Evolutionary conservation across 2,797 vertebrate genomes (phyloP).

Genomic region (Strix occidentalis): DNA sequence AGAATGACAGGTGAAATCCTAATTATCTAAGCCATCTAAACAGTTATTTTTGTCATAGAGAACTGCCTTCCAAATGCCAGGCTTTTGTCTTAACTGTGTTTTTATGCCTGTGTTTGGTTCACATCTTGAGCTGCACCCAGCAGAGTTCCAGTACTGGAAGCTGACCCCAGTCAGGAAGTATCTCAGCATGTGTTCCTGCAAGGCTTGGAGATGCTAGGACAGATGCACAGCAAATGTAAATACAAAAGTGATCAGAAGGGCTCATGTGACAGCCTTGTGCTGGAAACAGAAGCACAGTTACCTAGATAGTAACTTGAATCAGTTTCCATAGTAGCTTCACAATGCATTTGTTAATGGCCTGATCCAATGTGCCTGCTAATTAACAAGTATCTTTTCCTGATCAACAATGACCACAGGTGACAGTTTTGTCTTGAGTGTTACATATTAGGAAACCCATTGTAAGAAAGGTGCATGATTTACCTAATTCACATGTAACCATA

Average conservation of each 20-base stretch:
- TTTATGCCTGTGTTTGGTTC: neutral
- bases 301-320: neutral
- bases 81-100: neutral
- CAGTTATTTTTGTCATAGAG: neutral
- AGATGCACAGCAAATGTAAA: conserved; percentile 48
- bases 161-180: conserved; percentile 18
- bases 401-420: neutral
- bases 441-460: neutral
- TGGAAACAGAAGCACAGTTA: neutral
- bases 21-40: neutral
- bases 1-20: neutral
- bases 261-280: neutral
- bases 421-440: neutral
- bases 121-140: neutral
- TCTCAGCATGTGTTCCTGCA: neutral
- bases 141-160: neutral
- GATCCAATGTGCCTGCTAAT: neutral
- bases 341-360: neutral
- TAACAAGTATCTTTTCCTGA: neutral
- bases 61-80: neutral
- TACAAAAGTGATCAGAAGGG: neutral
- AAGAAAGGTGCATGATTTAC: neutral
- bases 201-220: neutral
- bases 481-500: neutral
- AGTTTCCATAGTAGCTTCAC: neutral